Evolutionary conservation across 2,797 vertebrate species (phyloP).

Genomic region (Sciurus carolinensis): DNA sequence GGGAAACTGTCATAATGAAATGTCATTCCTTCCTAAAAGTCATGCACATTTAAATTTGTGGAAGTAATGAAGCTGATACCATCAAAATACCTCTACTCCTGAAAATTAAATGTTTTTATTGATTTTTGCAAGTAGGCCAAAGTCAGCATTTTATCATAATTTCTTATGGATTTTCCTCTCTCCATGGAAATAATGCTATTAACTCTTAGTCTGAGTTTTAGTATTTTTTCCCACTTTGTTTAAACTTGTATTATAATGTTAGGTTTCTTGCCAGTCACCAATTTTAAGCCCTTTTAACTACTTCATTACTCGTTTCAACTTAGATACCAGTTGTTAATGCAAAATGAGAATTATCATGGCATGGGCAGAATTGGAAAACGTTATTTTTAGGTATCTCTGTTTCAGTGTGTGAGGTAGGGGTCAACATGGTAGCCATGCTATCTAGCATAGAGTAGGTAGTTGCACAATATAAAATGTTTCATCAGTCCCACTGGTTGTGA

Average conservation of each 20-base stretch:
- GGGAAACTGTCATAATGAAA: constrained; percentile 75
- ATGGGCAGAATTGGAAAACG: not conserved
- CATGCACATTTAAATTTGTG: constrained; percentile 74
- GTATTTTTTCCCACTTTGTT: constrained; percentile 29
- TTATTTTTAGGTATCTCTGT: not conserved
- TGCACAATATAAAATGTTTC: not conserved
- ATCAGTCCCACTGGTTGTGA: not conserved
- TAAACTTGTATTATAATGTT: constrained; percentile 70
- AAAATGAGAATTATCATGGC: constrained; percentile 15
- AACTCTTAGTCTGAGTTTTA: constrained; percentile 71
- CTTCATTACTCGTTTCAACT: constrained; percentile 34
- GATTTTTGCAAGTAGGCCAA: constrained; percentile 77
- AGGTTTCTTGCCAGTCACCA: constrained; percentile 54
- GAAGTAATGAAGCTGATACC: constrained; percentile 71
- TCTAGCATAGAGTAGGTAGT: not conserved
- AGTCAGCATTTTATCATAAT: constrained; percentile 77
- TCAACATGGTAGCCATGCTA: not conserved
- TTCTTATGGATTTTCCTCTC: constrained; percentile 82
- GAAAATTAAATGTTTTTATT: constrained; percentile 82
- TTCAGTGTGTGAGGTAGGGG: not conserved
- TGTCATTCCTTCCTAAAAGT: constrained; percentile 74
- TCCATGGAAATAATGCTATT: constrained; percentile 79
- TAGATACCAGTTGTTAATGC: constrained; percentile 28
- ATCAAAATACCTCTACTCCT: constrained; percentile 62
- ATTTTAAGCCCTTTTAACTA: constrained; percentile 71